Percentiles rank a stretch among this genome's conserved stretches.
Evolutionary conservation across 2,888 invertebrate genomes (phyloP).

Genomic region (Lamellibrachia columna): DNA sequence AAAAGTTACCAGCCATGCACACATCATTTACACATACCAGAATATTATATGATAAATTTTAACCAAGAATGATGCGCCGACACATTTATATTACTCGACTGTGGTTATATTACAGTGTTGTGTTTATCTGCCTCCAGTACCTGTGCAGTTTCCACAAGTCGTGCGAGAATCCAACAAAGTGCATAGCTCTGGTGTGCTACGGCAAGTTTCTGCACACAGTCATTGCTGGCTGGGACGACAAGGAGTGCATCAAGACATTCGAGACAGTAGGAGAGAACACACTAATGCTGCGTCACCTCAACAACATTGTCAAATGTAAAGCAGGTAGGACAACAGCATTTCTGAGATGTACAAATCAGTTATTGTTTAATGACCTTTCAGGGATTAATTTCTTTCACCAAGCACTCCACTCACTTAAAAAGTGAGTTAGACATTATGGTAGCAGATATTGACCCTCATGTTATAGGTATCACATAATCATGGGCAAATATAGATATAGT

Average conservation of each 20-base stretch:
- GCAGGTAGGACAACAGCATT: constrained; percentile 49
- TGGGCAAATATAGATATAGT: no score
- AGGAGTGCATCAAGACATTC: constrained; percentile 61
- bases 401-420: no score
- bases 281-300: constrained; percentile 54
- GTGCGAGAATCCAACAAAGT: constrained; percentile 51
- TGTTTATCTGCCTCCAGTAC: constrained; percentile 34
- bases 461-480: no score
- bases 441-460: no score
- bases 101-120: background rate
- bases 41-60: background rate
- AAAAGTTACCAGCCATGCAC: no score
- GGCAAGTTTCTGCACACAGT: constrained; percentile 64
- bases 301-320: constrained; percentile 53
- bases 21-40: background rate
- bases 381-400: no score
- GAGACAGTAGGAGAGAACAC: constrained; percentile 54
- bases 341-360: no score
- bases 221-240: constrained; percentile 66
- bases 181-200: constrained; percentile 59
- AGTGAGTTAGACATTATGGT: no score
- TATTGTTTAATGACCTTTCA: no score
- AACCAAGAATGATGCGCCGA: background rate
- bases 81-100: background rate
- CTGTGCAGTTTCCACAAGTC: constrained; percentile 43